These are phyloP conservation scores for Poecilia wingei DNA, from an alignment of 2,797 vertebrate species.

Conservation along the genomic window DNA sequence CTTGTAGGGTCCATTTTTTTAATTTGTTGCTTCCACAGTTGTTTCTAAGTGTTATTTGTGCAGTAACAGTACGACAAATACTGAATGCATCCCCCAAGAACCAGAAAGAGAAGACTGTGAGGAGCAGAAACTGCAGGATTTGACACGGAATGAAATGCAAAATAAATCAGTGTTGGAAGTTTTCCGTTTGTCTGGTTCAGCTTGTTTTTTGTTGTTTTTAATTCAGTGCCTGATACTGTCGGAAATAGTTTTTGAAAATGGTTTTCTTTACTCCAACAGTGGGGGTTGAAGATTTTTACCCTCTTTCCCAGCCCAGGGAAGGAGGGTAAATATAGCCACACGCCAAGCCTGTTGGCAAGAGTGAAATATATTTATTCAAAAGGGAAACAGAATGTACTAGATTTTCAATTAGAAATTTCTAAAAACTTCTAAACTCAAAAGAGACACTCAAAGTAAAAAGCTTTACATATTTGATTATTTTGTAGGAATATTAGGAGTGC, in stretches of 20 bases:
- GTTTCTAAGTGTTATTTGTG: slow-evolving; percentile 18
- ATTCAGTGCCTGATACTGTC: too few species aligned
- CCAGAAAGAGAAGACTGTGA: neutral
- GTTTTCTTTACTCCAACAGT: neutral
- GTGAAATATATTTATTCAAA: neutral
- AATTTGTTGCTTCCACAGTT: neutral
- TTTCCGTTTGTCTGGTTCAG: neutral
- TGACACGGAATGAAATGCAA: neutral
- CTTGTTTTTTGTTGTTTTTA: neutral
- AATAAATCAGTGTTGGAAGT: neutral
- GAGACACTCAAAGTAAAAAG: neutral
- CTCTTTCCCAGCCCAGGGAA: neutral
- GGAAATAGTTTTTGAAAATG: neutral
- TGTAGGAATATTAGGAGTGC: neutral
- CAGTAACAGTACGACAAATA: slow-evolving; percentile 15
- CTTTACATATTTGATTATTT: neutral
- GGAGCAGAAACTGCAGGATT: neutral
- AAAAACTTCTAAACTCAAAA: neutral
- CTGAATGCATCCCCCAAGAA: slow-evolving; percentile 22
- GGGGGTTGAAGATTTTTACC: neutral
- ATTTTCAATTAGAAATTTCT: neutral
- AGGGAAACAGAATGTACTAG: neutral
- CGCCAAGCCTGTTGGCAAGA: neutral
- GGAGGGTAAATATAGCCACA: neutral
- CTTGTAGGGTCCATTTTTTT: neutral